A percentile compares a stretch with the other conserved stretches of the same genome.
These are phyloP conservation scores for Drosophila flavopinicola DNA, from an alignment of 2,888 invertebrate genomes.

Conservation along the genomic window DNA sequence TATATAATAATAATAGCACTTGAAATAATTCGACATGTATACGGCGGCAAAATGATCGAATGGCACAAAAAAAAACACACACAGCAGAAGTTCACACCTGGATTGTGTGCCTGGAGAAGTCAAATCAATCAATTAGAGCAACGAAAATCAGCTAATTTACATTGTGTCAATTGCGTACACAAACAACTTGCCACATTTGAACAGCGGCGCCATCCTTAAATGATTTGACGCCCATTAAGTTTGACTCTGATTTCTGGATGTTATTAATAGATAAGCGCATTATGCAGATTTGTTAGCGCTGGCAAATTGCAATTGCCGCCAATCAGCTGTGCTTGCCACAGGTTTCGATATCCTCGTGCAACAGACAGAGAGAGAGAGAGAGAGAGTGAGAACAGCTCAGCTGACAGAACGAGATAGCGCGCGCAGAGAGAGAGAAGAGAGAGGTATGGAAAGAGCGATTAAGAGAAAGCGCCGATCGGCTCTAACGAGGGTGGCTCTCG, in stretches of 20 bases:
- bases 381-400: neutral
- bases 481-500: constrained; percentile 53
- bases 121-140: constrained; percentile 70
- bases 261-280: constrained; percentile 35
- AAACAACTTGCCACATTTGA: constrained; percentile 23
- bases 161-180: constrained; percentile 56
- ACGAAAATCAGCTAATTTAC: constrained; percentile 55
- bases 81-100: constrained; percentile 32
- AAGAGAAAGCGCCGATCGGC: constrained; percentile 26
- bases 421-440: no score
- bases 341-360: constrained; percentile 10
- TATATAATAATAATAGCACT: no score
- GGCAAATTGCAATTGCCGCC: no score
- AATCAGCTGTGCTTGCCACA: constrained; percentile 22
- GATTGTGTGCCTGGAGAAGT: constrained; percentile 10
- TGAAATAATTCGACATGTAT: constrained; percentile 64
- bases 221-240: constrained; percentile 26
- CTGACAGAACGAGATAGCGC: constrained; percentile 5
- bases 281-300: neutral
- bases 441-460: neutral
- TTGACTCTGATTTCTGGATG: constrained; percentile 13
- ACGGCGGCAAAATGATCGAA: constrained; percentile 58
- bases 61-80: neutral
- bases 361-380: neutral
- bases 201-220: neutral